Evolutionary conservation across 2,888 invertebrate genomes (phyloP).

Genomic region (Enchytraeus crypticus): DNA sequence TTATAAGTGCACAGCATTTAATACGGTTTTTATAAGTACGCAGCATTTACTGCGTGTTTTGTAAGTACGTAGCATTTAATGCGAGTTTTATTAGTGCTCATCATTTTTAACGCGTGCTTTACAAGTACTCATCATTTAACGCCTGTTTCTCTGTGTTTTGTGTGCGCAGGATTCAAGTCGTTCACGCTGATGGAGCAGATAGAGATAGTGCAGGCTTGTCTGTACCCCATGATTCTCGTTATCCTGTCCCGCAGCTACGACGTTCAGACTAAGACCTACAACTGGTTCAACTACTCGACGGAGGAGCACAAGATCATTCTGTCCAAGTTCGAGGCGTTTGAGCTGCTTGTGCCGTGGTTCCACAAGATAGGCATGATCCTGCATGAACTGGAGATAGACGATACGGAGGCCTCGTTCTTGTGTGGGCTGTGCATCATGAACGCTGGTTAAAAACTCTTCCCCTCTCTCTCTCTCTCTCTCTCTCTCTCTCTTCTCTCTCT

Average conservation of each 20-base stretch:
- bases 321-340: slow-evolving; percentile 9
- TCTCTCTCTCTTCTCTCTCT: too few species aligned
- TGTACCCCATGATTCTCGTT: slow-evolving; percentile 38
- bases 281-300: slow-evolving; percentile 35
- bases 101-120: too few species aligned
- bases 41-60: too few species aligned
- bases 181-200: slow-evolving; percentile 37
- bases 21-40: too few species aligned
- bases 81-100: too few species aligned
- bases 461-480: too few species aligned
- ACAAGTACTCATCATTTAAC: too few species aligned
- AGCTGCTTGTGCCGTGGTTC: slow-evolving; percentile 22
- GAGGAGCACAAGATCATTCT: slow-evolving; percentile 13
- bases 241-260: slow-evolving; percentile 34
- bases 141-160: too few species aligned
- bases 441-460: too few species aligned
- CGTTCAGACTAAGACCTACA: slow-evolving; percentile 30
- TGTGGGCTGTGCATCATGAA: slow-evolving; percentile 35
- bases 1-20: too few species aligned
- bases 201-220: slow-evolving; percentile 33
- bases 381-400: slow-evolving; percentile 31
- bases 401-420: slow-evolving; percentile 36
- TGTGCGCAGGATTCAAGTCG: slow-evolving; percentile 39
- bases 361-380: slow-evolving; percentile 35
- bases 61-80: too few species aligned